Evolutionary conservation across 2,888 invertebrate species (phyloP).

Genomic region (Cerastoderma edule): DNA sequence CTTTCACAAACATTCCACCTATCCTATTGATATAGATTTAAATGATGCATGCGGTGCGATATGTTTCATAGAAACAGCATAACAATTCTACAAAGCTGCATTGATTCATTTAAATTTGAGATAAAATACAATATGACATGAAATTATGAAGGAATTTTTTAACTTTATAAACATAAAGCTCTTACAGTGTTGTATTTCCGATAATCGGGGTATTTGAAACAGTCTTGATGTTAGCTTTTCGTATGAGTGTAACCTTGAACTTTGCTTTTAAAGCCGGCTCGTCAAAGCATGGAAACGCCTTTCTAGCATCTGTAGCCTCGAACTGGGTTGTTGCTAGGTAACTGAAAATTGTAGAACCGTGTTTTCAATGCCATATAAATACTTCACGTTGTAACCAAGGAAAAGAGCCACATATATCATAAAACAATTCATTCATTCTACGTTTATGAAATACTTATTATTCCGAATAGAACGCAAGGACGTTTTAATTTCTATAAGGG

Average conservation of each 20-base stretch:
- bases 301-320: conserved; percentile 95
- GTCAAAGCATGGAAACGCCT: conserved; percentile 97
- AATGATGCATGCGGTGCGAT: no score
- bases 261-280: conserved; percentile 94
- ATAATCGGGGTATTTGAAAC: conserved; percentile 78
- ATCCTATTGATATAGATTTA: no score
- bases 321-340: conserved; percentile 92
- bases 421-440: no score
- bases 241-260: conserved; percentile 90
- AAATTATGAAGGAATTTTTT: no score
- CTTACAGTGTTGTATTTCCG: conserved; percentile 59
- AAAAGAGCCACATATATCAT: neutral
- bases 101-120: no score
- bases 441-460: no score
- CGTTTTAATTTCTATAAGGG: no score
- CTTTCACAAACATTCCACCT: no score
- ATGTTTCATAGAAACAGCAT: no score
- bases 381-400: neutral
- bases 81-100: no score
- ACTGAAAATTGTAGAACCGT: conserved; percentile 49
- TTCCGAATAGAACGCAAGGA: no score
- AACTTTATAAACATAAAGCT: neutral
- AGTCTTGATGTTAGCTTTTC: conserved; percentile 68
- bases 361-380: no score
- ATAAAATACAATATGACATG: neutral